A percentile compares a stretch with the other conserved stretches of the same genome.
These are phyloP conservation scores for Lophius piscatorius DNA, from an alignment of 2,113 vertebrate genomes.

Conservation along the genomic window DNA sequence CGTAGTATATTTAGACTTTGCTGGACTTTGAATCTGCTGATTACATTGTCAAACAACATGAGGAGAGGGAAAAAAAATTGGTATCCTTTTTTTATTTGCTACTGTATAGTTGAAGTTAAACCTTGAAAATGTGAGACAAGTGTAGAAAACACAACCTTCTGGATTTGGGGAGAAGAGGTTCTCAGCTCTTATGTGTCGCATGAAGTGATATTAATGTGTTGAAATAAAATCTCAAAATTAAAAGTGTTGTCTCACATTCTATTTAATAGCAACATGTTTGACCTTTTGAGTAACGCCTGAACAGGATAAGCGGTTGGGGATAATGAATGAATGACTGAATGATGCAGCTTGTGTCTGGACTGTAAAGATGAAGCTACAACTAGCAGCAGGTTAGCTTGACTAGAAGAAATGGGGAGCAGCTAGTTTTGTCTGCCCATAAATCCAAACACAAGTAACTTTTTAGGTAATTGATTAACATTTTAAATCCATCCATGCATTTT, in stretches of 20 bases:
- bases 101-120: not conserved
- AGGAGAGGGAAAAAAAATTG: not conserved
- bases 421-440: too few species aligned
- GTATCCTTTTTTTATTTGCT: not conserved
- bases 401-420: too few species aligned
- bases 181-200: slow-evolving; percentile 68
- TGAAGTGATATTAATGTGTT: slow-evolving; percentile 64
- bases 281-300: too few species aligned
- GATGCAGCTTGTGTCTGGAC: too few species aligned
- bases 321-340: too few species aligned
- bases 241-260: not conserved
- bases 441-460: too few species aligned
- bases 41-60: not conserved
- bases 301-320: too few species aligned
- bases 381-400: too few species aligned
- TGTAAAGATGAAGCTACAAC: too few species aligned
- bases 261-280: too few species aligned
- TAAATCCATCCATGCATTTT: too few species aligned
- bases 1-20: not conserved
- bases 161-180: not conserved
- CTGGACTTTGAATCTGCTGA: not conserved
- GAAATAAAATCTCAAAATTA: slow-evolving; percentile 61
- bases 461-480: too few species aligned
- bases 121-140: slow-evolving; percentile 12
- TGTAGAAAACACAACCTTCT: slow-evolving; percentile 6